Conservation (phyloP, 2,113 vertebrate species). For the Baryphthengus martii region DNA sequence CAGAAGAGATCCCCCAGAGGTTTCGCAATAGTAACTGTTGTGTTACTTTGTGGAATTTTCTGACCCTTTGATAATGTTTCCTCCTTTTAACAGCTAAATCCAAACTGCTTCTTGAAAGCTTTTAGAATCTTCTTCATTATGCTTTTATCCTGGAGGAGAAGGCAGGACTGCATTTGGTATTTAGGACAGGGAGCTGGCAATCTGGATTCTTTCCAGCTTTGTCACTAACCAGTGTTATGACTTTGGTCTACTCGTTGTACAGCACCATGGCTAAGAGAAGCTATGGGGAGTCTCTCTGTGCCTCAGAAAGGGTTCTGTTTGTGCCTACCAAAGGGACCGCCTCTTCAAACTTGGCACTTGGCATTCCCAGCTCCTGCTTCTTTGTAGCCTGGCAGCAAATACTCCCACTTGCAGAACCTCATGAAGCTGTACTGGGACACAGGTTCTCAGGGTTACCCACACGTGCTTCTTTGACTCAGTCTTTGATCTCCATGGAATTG, state of each 20-base stretch:
- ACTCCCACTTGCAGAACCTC: not conserved
- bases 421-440: not conserved
- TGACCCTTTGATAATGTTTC: constrained; percentile 56
- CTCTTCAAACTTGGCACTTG: not conserved
- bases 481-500: not conserved
- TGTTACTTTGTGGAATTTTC: constrained; percentile 57
- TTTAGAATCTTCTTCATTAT: not conserved
- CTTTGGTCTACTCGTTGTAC: not conserved
- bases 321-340: not conserved
- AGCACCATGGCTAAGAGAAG: not conserved
- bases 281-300: not conserved
- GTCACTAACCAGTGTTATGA: constrained; percentile 1
- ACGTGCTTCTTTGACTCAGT: accelerated
- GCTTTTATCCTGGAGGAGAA: constrained; percentile 37
- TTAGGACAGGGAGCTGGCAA: constrained; percentile 48
- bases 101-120: constrained; percentile 34
- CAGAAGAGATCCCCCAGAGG: constrained; percentile 44
- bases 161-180: constrained; percentile 46
- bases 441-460: not conserved
- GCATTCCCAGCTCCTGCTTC: not conserved
- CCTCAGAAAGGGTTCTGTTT: not conserved
- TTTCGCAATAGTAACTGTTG: constrained; percentile 55
- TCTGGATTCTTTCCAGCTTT: constrained; percentile 51
- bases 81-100: constrained; percentile 39
- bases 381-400: not conserved